Evolutionary conservation across 2,888 invertebrate species (phyloP).

Genomic region (Lucinisca nassula): DNA sequence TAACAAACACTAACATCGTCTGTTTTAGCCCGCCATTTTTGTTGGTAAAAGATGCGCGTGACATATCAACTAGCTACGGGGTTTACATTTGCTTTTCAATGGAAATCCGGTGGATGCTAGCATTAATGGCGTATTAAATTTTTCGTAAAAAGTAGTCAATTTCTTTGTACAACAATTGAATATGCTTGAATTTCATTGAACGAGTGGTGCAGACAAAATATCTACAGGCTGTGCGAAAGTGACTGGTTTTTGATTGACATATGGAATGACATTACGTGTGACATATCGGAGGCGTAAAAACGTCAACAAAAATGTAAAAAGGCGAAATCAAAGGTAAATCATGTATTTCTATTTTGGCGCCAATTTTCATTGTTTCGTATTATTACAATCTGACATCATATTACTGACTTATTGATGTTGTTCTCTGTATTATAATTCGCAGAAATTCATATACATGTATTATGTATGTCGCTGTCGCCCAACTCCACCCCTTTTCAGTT

Average conservation of each 20-base stretch:
- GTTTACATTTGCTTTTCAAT: constrained; percentile 1
- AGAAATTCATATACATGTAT: no score
- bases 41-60: not conserved
- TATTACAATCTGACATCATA: no score
- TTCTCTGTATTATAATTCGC: no score
- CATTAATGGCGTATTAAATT: not conserved
- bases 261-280: constrained; percentile 15
- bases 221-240: not conserved
- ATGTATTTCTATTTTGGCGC: not conserved
- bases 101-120: not conserved
- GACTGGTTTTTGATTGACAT: not conserved
- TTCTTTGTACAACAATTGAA: not conserved
- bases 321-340: constrained; percentile 27
- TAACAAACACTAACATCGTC: not conserved
- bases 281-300: constrained; percentile 17
- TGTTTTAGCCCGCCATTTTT: constrained; percentile 3
- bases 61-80: not conserved
- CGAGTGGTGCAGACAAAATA: not conserved
- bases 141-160: not conserved
- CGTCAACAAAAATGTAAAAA: constrained; percentile 42
- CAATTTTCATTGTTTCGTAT: not conserved
- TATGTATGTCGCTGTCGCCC: no score
- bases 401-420: no score
- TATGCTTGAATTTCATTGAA: not conserved
- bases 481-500: no score